Evolutionary conservation across 2,113 vertebrate genomes (phyloP).

Genomic region (Hyperopisus bebe): DNA sequence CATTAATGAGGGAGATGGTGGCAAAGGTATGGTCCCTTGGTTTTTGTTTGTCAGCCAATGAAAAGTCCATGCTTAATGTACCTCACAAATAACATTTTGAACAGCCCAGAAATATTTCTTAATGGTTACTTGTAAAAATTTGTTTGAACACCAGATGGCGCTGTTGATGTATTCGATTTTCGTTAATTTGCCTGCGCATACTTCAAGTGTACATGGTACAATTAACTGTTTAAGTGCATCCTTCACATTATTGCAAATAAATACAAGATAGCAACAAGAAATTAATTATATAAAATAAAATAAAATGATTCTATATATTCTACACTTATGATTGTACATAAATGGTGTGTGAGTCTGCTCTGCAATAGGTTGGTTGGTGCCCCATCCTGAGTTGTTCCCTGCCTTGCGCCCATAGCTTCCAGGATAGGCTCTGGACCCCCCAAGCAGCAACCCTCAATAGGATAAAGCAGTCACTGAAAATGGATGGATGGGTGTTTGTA

Average conservation of each 20-base stretch:
- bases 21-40: slow-evolving; percentile 16
- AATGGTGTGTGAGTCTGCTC: too few species aligned
- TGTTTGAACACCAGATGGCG: not conserved
- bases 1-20: slow-evolving; percentile 54
- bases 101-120: not conserved
- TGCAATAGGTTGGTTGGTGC: too few species aligned
- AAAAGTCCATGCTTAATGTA: not conserved
- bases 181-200: not conserved
- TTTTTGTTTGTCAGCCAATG: not conserved
- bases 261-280: not conserved
- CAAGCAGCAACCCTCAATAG: too few species aligned
- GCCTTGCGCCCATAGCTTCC: too few species aligned
- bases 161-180: not conserved
- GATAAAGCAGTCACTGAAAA: too few species aligned
- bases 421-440: too few species aligned
- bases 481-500: too few species aligned
- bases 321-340: not conserved
- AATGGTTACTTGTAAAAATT: not conserved
- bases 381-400: too few species aligned
- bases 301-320: not conserved
- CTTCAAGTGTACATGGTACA: not conserved
- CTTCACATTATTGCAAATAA: not conserved
- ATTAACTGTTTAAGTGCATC: not conserved
- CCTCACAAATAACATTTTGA: not conserved
- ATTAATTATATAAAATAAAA: not conserved